Evolutionary conservation across 2,797 vertebrate genomes (phyloP), one percentile per base, ranked within the genome.

Genomic region (Hybognathus amarus): DNA sequence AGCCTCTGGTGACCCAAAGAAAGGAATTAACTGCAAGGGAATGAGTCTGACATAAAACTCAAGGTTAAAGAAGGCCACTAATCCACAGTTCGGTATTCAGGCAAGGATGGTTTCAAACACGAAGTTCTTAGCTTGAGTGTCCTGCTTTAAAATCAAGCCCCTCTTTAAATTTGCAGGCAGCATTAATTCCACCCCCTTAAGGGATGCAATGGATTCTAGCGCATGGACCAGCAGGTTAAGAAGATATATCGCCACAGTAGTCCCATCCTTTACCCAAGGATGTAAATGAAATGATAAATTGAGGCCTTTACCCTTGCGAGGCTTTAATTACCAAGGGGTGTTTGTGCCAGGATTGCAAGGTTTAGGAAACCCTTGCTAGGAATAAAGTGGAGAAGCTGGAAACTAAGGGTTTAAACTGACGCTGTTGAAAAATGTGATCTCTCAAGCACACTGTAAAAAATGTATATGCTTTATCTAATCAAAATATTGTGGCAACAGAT

Each of bases 11-110:
- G 74, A 83, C 82, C 74, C 12, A 45, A 83, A 83, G 50, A 59
- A 54, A 69, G 52, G 74, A 66, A 36, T 83, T 56, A 83, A 77
- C 50, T 69, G 40, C 45, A 27, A 42, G 45, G 52, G 50, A 83
- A 68, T 54, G 71, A 82, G 15, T 36, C 50, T 3, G 27, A 77
- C 24, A 45, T 77, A n/a, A 77, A 59, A 69, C 64, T 15, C 40
- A 40, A 77, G 66, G 74, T 83, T 77, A 50, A 18, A 13, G 63
- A 30, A 47, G 38, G 52, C 63, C 13, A 3, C 63, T 83, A 83
- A 77, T 83, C 64, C 64, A 69, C 13, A 40, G 22, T 47, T 83
- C 63, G 45, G 73, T 77, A 83, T 83, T 77, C 82, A 75, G 27
- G 54, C 5, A 2, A 22, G 52, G 66, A 67, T 10, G 52, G 36